A percentile compares a stretch with the other conserved stretches of the same genome.
Evolutionary conservation across 2,888 invertebrate species (phyloP).

Genomic region (Cantharis rufa): DNA sequence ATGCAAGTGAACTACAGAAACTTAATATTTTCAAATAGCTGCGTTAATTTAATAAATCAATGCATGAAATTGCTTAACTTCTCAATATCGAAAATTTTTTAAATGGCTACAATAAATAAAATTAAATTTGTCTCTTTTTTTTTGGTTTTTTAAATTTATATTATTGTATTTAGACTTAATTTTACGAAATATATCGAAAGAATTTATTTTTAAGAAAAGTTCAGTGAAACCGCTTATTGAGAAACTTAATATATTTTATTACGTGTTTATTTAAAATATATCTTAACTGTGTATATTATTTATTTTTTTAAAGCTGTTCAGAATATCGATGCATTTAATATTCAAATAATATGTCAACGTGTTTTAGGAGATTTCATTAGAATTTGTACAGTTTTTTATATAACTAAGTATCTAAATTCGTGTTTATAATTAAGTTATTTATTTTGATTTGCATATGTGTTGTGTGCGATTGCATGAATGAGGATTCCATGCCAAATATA

Average conservation of each 20-base stretch:
- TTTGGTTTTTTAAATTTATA: not conserved
- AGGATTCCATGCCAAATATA: conserved; percentile 24
- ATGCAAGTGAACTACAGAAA: conserved; percentile 59
- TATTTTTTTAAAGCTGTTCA: not conserved
- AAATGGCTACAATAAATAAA: not conserved
- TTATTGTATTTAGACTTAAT: not conserved
- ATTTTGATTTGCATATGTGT: conserved; percentile 34
- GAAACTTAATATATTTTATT: not conserved
- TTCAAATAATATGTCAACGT: conserved; percentile 6
- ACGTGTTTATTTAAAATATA: not conserved
- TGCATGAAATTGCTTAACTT: not conserved
- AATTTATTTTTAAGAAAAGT: not conserved
- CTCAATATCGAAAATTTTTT: not conserved
- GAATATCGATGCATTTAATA: conserved; percentile 13
- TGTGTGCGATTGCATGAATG: conserved; percentile 22
- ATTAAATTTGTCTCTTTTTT: not conserved
- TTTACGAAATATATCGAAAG: not conserved
- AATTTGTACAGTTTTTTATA: conserved; percentile 38
- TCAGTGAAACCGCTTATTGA: not conserved
- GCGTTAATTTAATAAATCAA: not conserved
- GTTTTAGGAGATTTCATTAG: conserved; percentile 24
- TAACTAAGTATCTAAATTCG: conserved; percentile 30
- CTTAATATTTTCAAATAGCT: not conserved
- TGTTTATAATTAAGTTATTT: conserved; percentile 44
- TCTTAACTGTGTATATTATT: not conserved